phyloP scores from a whole-genome alignment of 2,797 vertebrate genomes.

The Naso thynnoides region DNA sequence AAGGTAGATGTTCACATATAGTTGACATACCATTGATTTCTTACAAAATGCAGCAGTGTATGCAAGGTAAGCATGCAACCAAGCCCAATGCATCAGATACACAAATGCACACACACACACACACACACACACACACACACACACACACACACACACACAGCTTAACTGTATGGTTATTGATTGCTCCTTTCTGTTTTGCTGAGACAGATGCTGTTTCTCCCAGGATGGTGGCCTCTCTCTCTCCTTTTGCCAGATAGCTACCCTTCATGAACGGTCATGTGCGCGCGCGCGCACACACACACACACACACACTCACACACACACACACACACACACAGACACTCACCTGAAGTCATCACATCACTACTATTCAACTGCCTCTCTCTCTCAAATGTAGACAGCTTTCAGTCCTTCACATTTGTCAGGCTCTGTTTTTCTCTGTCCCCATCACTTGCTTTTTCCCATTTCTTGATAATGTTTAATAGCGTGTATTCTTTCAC shows the following conservation, averaged over 20 bases:
- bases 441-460: conserved; percentile 33
- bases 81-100: conserved; percentile 36
- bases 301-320: conserved; percentile 32
- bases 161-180: conserved; percentile 80
- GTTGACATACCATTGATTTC: conserved; percentile 6
- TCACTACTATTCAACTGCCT: conserved; percentile 54
- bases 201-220: conserved; percentile 77
- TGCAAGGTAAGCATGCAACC: conserved; percentile 58
- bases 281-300: conserved; percentile 23
- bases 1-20: conserved; percentile 9
- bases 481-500: conserved; percentile 34
- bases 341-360: conserved; percentile 53
- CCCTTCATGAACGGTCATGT: conserved; percentile 61
- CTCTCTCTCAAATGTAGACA: conserved; percentile 46
- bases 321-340: conserved; percentile 17
- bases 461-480: conserved; percentile 33
- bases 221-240: conserved; percentile 60
- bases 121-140: conserved; percentile 17
- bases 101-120: conserved; percentile 35
- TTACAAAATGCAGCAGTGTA: conserved; percentile 25
- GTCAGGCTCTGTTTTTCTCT: conserved; percentile 34
- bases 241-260: conserved; percentile 46
- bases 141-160: conserved; percentile 40
- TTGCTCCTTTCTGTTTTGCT: conserved; percentile 76
- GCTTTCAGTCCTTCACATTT: conserved; percentile 40